Base-by-base conservation (phyloP, 2,888 invertebrate genomes). In the Meandrusa payeni region DNA sequence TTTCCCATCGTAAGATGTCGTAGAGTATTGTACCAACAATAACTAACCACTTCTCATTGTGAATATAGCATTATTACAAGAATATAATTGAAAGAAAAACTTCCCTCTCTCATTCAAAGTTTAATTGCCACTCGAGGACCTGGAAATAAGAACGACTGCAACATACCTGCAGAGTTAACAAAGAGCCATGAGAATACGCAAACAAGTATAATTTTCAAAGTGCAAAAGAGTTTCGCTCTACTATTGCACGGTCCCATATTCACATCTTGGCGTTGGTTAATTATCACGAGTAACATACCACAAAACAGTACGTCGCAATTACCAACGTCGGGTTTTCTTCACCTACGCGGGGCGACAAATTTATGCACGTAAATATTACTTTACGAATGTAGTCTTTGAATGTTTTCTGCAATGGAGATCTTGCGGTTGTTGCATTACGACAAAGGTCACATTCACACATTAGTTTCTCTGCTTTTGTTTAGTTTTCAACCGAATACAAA, bases 221-320 rank as follows among this genome's bases (percentile, higher is more conserved):
- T 42, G 47, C 26, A 48, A 34, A 40, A 51, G 47, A 40, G 27
- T 48, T 58, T 54, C 54, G 47, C 51, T 52, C 41, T 45, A 32
- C 57, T 51, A 54, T 53, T 55, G 55, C 61, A 60, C 56, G 59
- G 61, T 64, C 55, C 38, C 52, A 55, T 65, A 55, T 60, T 54
- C 61, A 62, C 68, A 65, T 57, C 59, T 57, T 46, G 48, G 55
- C 41, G 39, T 51, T 53, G 57, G 61, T 62, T 74, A 73, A 73
- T 74, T 75, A 74, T 59, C 59, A 50, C 59, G 64, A 69, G 72
- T 67, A 69, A 69, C 64, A 57, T 54, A 53, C 61, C 56, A 57
- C 59, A 55, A 69, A 69, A 66, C 64, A 68, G 59, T 66, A 50
- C 47, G 54, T 54, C 47, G 64, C 63, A 71, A 72, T 73, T 70